Base-by-base conservation (phyloP, 2,888 invertebrate genomes). In the Protophormia terraenovae region DNA sequence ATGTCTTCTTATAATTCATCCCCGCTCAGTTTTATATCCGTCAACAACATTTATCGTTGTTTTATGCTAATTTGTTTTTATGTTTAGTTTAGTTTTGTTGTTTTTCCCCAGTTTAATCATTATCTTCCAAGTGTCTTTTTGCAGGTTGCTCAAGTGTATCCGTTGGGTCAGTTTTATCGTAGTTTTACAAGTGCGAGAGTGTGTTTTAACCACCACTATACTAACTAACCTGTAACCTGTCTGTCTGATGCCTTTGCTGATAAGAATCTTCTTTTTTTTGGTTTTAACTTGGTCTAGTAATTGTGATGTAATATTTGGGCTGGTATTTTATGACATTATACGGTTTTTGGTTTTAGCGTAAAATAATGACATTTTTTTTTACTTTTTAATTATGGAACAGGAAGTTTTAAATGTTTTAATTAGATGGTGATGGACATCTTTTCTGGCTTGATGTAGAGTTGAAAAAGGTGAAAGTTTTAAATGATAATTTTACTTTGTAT, bases 41-140 rank as follows among this genome's bases (percentile, higher is more conserved):
- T 85, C 85, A 85, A 85, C 85, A 82, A 66, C 82, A 78, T 82
- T 85, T 85, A 85, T 85, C 69, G 85, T 71, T 71, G 62, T 85
- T 85, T 85, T 85, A 85, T 85, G 85, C 78, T 85, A 85, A 85
- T 85, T 82, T 82, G 66, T 75, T 50, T 58, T 38, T 58, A n/a
- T n/a, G n/a, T n/a, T 14, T 2, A 8, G 7, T 4, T 38, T 55
- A 32, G 32, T 69, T 32, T 22, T 60, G 47, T 19, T 47, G 19
- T 24, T 62, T 24, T 79, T 41, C 32, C 45, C n/a, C 32, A 47
- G 45, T 77, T 77, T 73, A 75, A 75, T 76, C 66, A 85, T 75
- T 50, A 69, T 71, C 47, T 82, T 75, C 45, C n/a, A n/a, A 69
- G 64, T 58, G 75, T 77, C 77, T 75, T 82, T 55, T 45, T 38